Base-by-base conservation (phyloP, 2,888 invertebrate genomes). In the Plagodis pulveraria region DNA sequence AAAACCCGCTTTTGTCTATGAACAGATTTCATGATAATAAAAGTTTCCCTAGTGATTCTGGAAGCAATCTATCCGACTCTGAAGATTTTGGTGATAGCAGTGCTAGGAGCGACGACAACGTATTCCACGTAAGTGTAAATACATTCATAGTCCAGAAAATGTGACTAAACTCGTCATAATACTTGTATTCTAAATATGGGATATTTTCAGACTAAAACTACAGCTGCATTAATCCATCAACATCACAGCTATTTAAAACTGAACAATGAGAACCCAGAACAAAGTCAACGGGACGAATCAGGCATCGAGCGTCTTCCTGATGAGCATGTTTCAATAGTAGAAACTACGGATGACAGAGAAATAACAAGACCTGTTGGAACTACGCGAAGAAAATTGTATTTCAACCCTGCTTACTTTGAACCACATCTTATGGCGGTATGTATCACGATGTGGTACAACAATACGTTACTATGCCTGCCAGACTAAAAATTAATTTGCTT, bases 401-500 rank as follows among this genome's bases (percentile, higher is more conserved):
- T 98, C 77, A 98, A 97, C 83, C 97, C 97, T 0, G 97, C 98
- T 6, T 98, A 98, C 81, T 98, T 98, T 77, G 98, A 98, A 81
- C 96, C 96, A 34, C 96, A 98, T 70, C 83, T 97, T 48, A 93
- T 98, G 81, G 93, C 96, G 91, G 97, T 97, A 91, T 93, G 94
- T 10, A 10, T 10, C 40, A 8, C 10, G 0, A 1, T 10, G 5
- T 40, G 2, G 4, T 22, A 22, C 1, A 2, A 22, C 4, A 22
- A 22, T 22, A 22, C 22, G 22, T 4, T 22, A 22, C 22, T 22
- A 22, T 22, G 1, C 22, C 22, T 22, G 22, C 22, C 4, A 22
- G 1, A 22, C 22, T 38, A 8, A 38, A 5, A 9, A 1, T 38
- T 2, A 38, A 8, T 9, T 38, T 38, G 9, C 38, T 42, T 22